phyloP scores from a whole-genome alignment of 2,797 vertebrate species.

The Gorsachius magnificus region DNA sequence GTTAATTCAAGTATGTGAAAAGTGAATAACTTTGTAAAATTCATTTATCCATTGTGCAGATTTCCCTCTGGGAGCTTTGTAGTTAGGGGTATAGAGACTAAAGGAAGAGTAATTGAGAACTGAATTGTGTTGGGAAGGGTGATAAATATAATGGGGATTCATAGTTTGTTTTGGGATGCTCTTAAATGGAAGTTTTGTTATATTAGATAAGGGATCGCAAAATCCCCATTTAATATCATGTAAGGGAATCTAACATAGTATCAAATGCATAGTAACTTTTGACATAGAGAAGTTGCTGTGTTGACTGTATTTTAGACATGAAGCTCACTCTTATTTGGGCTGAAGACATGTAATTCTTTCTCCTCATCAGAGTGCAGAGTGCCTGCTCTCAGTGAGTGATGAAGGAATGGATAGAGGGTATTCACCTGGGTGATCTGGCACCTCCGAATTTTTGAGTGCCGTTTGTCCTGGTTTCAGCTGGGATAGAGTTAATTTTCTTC shows the following conservation, averaged over 20 bases:
- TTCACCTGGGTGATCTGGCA: background rate
- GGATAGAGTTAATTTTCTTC: too few relatives aligned
- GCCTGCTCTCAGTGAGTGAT: background rate
- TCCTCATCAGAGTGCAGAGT: background rate
- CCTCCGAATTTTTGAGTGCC: background rate
- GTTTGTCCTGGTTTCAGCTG: too few relatives aligned
- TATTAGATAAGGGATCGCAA: conserved; percentile 67
- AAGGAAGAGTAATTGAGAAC: conserved; percentile 4
- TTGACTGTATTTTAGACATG: background rate
- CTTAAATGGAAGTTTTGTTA: conserved; percentile 9
- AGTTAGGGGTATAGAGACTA: background rate
- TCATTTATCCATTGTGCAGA: background rate
- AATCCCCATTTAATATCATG: conserved; percentile 62
- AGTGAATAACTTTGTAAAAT: conserved; percentile 5
- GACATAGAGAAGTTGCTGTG: background rate
- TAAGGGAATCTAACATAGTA: conserved; percentile 4
- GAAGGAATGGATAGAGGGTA: background rate
- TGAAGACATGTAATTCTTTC: background rate
- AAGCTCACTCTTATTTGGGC: background rate
- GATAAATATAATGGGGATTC: conserved; percentile 12
- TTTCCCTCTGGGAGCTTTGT: background rate
- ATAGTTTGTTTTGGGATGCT: conserved; percentile 4
- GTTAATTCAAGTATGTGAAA: conserved; percentile 12
- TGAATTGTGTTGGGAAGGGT: conserved; percentile 9
- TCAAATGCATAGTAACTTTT: background rate